These are phyloP conservation scores for Lycophotia porphyrea DNA, from an alignment of 2,888 invertebrate species.

Conservation along the genomic window DNA sequence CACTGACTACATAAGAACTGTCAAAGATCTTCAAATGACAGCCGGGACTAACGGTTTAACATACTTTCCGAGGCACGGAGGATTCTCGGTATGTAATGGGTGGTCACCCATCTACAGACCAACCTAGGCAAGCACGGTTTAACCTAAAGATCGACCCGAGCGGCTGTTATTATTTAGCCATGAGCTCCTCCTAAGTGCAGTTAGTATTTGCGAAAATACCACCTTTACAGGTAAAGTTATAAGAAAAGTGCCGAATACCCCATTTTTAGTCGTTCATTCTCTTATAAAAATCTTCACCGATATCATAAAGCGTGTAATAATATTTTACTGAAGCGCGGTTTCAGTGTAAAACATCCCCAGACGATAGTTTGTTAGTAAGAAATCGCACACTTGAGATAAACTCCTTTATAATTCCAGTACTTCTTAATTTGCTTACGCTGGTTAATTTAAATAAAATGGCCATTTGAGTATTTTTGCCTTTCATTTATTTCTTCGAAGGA, in stretches of 20 bases:
- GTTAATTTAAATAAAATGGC: slow-evolving; percentile 74
- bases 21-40: too few relatives aligned
- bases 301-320: slow-evolving; percentile 56
- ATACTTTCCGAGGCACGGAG: too few relatives aligned
- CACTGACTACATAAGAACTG: too few relatives aligned
- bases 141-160: too few relatives aligned
- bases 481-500: slow-evolving; percentile 15
- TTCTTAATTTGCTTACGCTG: slow-evolving; percentile 74
- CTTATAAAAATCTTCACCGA: slow-evolving; percentile 40
- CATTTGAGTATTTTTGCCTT: slow-evolving; percentile 62
- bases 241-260: slow-evolving; percentile 17
- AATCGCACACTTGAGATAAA: slow-evolving; percentile 75
- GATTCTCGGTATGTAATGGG: too few relatives aligned
- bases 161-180: too few relatives aligned
- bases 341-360: slow-evolving; percentile 71
- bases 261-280: slow-evolving; percentile 13
- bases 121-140: too few relatives aligned
- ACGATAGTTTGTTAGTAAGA: slow-evolving; percentile 71
- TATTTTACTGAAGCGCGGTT: slow-evolving; percentile 65
- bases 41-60: too few relatives aligned
- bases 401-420: slow-evolving; percentile 70
- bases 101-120: too few relatives aligned
- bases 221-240: neutral
- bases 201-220: slow-evolving; percentile 20
- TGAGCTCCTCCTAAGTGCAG: too few relatives aligned